Conservation (phyloP, 2,888 invertebrate species). For the Seladonia tumulorum region DNA sequence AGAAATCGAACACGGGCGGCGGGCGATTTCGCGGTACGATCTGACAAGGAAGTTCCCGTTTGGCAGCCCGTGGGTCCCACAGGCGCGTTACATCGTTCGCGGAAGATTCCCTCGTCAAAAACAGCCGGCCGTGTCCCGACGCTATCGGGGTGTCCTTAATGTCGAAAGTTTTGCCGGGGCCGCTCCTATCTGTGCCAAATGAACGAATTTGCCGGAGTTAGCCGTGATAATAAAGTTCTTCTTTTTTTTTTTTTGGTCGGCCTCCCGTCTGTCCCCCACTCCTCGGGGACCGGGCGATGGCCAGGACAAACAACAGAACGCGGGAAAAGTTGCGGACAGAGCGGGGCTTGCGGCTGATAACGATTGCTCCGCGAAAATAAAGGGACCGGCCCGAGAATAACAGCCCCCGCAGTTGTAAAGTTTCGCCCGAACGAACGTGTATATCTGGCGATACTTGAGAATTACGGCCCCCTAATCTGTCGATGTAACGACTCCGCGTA, state of each 20-base stretch:
- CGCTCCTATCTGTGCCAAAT: slow-evolving; percentile 66
- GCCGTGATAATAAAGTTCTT: slow-evolving; percentile 66
- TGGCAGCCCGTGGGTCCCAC: slow-evolving; percentile 28
- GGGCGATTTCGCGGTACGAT: not conserved
- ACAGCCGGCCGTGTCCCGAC: slow-evolving; percentile 56
- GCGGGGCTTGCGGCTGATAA: slow-evolving; percentile 54
- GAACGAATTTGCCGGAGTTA: slow-evolving; percentile 68
- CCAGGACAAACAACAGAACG: slow-evolving; percentile 57
- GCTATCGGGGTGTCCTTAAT: slow-evolving; percentile 69
- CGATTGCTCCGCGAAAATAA: slow-evolving; percentile 60
- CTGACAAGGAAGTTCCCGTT: slow-evolving; percentile 36
- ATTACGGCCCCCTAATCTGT: slow-evolving; percentile 40
- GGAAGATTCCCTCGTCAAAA: slow-evolving; percentile 64
- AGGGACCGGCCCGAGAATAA: slow-evolving; percentile 41
- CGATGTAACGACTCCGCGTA: slow-evolving; percentile 5
- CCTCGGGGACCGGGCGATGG: slow-evolving; percentile 36
- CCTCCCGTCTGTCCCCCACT: too few species aligned
- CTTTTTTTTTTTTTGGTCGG: slow-evolving; percentile 15
- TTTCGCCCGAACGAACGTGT: slow-evolving; percentile 31
- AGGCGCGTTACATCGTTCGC: slow-evolving; percentile 32
- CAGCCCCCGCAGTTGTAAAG: slow-evolving; percentile 32
- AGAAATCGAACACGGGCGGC: slow-evolving; percentile 1
- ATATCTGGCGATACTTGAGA: slow-evolving; percentile 29
- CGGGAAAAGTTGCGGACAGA: slow-evolving; percentile 56
- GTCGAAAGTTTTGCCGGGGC: slow-evolving; percentile 61